Evolutionary conservation across 2,888 invertebrate genomes (phyloP), one percentile per base, ranked within the genome.

Genomic region (Philhelius pedissequus): DNA sequence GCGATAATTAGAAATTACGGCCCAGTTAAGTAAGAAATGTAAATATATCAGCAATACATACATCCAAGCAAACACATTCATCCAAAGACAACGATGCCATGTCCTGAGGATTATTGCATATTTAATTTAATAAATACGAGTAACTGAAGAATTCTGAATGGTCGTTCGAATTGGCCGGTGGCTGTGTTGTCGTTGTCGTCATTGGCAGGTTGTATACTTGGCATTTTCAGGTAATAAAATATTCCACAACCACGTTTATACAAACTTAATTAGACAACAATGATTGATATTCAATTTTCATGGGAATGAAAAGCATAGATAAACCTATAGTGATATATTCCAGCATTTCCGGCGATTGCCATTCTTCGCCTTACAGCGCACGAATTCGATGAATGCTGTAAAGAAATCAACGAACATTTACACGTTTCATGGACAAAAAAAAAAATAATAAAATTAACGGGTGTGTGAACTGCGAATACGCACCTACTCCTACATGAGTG

Each of bases 281-380:
- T 84, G 79, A 84, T 84, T 84, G 70, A 76, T 75, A 84, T 76
- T 80, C 80, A 84, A 84, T 79, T 84, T 79, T 54, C 84, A 38
- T 48, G 71, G 71, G 52, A 75, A 52, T 43, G 43, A 71, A 68
- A 75, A 60, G 35, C 43, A 40, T 50, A 66, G 68, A 74, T 60
- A 71, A 40, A 9, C 35, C 48, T 38, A 60, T 18, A 11, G 25
- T 32, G 30, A 56, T 15, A 11, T 35, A 56, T 54, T 45, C 56
- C 56, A 30, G 4, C 40, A 25, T 40, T 60, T 60, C 25, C n/a
- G 27, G 64, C 32, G 56, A 32, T 48, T n/a, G 38, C 25, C 48
- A 48, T 48, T 25, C 22, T 22, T 15, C 15, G 6, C 38, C 35
- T 1, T 13, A 1, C 38, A 25, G 11, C 22, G 22, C 22, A 22